Base-by-base conservation (phyloP, 2,113 vertebrate species). In the Cyanoramphus novaezelandiae region DNA sequence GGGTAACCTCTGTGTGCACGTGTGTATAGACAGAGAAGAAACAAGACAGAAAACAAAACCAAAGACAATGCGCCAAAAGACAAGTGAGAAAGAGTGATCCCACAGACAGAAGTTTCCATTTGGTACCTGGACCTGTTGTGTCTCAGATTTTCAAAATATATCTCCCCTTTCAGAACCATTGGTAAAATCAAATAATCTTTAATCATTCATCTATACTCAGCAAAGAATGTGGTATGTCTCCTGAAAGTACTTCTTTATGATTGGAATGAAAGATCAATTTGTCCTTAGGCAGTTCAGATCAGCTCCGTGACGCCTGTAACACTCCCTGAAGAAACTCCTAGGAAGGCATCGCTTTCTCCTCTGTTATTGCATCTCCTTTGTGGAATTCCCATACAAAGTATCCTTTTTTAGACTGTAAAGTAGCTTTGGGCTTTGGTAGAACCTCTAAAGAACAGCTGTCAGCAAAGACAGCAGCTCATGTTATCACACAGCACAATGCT, bases 381-480 rank as follows among this genome's bases (percentile, higher is more conserved):
- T 72, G 67, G 62, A 62, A 78, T 77, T 60, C 81, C 57, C 63
- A 15, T 44, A 60, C 16, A 70, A 69, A 69, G n/a, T 14, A 62
- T 29, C n/a, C 74, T 67, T 65, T 60, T 74, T 82, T 80, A 84
- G 63, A 43, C 57, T 71, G 41, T 52, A 90, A 95, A 85, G 88
- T 31, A 50, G 63, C 49, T 88, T 80, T 90, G 80, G 80, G 70
- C 62, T 93, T 90, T 80, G 50, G 72, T 91, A 84, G 78, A 75
- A 86, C 90, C 71, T 72, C 57, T 94, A 75, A 88, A 89, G 80
- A 95, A 67, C 39, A 89, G 41, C 41, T 95, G 91, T 74, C 79
- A 70, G 64, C 70, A 81, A 81, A 86, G 81, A 47, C 44, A 93
- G 71, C 15, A 60, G 69, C 46, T 85, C 82, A 17, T 43, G 70